phyloP scores from a whole-genome alignment of 2,888 invertebrate genomes.

The Chalcis sispes region DNA sequence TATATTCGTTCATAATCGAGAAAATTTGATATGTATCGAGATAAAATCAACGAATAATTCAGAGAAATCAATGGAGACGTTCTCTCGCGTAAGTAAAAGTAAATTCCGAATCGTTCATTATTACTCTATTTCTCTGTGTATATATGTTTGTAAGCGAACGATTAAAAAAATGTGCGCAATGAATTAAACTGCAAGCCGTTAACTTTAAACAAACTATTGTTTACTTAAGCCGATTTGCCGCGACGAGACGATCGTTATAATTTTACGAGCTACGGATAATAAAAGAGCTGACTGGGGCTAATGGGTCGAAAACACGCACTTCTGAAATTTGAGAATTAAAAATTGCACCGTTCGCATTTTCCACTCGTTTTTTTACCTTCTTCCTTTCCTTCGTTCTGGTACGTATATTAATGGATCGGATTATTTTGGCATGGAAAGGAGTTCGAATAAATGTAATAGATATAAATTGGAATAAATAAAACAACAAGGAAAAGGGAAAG shows the following conservation, averaged over 20 bases:
- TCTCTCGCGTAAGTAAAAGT: no score
- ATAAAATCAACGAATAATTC: no score
- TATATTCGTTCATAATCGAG: no score
- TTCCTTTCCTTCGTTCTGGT: slow-evolving; percentile 18
- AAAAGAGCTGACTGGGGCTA: background rate
- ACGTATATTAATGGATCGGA: slow-evolving; percentile 46
- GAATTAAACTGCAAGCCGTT: no score
- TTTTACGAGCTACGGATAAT: background rate
- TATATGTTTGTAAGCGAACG: background rate
- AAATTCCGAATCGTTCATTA: background rate
- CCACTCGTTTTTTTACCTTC: background rate
- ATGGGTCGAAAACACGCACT: slow-evolving; percentile 20
- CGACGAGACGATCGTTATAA: background rate
- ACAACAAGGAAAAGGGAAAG: background rate
- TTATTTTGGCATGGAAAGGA: slow-evolving; percentile 22
- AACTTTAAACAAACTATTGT: no score
- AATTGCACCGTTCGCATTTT: background rate
- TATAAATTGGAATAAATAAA: background rate
- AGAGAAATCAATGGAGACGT: no score
- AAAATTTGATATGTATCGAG: no score
- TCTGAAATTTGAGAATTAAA: slow-evolving; percentile 23
- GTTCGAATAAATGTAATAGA: slow-evolving; percentile 34
- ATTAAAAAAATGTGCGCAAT: background rate
- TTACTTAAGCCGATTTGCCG: no score
- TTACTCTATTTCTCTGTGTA: background rate